Conservation (phyloP, 1,140 invertebrate genomes). For the Drosophila erecta region DNA sequence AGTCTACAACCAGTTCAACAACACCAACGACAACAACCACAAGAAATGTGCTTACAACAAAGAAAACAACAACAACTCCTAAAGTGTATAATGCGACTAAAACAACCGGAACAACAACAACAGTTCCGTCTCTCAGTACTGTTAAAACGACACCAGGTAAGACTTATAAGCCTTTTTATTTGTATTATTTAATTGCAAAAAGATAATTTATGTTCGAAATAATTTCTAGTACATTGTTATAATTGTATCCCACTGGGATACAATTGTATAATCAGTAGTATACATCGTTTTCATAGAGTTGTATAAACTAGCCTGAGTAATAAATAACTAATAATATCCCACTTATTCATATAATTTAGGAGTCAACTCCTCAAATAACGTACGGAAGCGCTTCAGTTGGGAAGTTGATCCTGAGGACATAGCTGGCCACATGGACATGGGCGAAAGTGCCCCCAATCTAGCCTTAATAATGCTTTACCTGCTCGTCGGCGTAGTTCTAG, state of each 20-base stretch:
- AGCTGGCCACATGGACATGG: conserved; percentile 9
- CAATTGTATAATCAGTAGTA: no score
- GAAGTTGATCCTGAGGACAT: conserved; percentile 34
- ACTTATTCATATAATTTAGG: background rate
- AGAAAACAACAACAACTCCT: background rate
- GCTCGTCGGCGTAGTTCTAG: conserved; percentile 27
- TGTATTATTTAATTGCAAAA: no score
- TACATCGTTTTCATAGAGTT: no score
- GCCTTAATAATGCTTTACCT: conserved; percentile 32
- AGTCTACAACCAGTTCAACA: conserved; percentile 11
- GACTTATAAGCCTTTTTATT: background rate
- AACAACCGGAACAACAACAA: background rate
- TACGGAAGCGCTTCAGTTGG: conserved; percentile 30
- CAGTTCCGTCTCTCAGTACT: background rate
- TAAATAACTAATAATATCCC: no score
- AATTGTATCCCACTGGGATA: no score
- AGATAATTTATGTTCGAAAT: no score
- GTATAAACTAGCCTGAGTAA: no score
- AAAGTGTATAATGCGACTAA: conserved; percentile 1
- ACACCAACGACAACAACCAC: conserved; percentile 6
- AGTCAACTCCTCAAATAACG: background rate
- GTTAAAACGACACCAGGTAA: background rate
- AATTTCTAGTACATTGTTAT: no score
- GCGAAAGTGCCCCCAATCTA: conserved; percentile 12
- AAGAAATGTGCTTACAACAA: background rate